A percentile compares a stretch with the other conserved stretches of the same genome.
These are phyloP conservation scores for Balaeniceps rex DNA, from an alignment of 2,113 vertebrate species.

Conservation along the genomic window DNA sequence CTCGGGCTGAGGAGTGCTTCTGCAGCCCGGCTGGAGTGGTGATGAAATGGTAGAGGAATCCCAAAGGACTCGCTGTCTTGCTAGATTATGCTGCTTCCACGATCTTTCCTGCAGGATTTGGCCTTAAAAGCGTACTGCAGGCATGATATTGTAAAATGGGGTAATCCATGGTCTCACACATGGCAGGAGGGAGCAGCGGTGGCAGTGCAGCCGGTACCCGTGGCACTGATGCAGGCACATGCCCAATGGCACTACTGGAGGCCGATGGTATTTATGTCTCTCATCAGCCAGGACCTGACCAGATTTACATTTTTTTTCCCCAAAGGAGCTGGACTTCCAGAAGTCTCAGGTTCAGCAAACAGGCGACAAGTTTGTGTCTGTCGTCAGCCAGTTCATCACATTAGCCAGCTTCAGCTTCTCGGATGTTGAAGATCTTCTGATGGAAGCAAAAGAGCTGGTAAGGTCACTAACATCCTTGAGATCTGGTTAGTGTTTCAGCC, in stretches of 20 bases:
- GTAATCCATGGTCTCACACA: rapidly evolving
- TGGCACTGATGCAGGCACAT: not conserved
- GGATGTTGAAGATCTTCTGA: constrained; percentile 93
- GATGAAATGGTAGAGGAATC: not conserved
- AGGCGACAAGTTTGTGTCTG: constrained; percentile 95
- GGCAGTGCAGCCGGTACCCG: not conserved
- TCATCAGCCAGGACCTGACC: not conserved
- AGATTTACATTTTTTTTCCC: not conserved
- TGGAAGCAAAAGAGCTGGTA: constrained; percentile 95
- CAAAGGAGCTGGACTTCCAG: constrained; percentile 93
- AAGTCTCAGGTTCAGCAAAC: constrained; percentile 81
- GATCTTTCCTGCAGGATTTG: not conserved
- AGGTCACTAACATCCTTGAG: not conserved
- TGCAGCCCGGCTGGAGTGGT: not conserved
- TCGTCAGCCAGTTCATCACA: constrained; percentile 98
- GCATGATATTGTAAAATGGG: not conserved
- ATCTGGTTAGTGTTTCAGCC: not conserved
- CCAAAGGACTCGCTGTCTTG: not conserved
- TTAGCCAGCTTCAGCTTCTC: constrained; percentile 98
- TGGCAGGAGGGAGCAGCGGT: not conserved
- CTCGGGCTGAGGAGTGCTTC: not conserved
- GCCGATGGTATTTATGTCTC: not conserved
- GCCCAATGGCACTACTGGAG: rapidly evolving
- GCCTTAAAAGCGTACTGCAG: not conserved
- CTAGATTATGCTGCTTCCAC: not conserved